Evolutionary conservation across 2,113 vertebrate species (phyloP), one percentile per base, ranked within the genome.

Genomic region (Neotragus pygmaeus): DNA sequence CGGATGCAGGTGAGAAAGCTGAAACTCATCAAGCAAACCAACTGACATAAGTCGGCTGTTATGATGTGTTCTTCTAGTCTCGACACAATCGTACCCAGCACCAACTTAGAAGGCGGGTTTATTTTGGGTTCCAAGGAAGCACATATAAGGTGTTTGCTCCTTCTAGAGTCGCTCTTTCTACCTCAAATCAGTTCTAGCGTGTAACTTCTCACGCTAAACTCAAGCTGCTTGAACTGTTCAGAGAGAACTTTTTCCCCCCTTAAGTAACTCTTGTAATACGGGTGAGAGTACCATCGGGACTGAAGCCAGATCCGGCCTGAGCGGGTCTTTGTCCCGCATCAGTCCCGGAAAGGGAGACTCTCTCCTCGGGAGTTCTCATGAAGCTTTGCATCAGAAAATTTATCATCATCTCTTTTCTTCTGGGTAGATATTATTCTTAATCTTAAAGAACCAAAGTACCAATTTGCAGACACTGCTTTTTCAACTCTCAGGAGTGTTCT

Each of bases 401-500:
- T 30, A 82, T 23, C 45, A 6, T 58, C 39, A 83, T 81, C 21
- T 60, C 49, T 82, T 95, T 78, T 43, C 47, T 95, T 90, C 86
- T 89, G 51, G 80, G 85, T 91, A 87, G 88, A 87, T 85, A 87
- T 94, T 83, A 93, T 91, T 95, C 86, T 93, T 97, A 96, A 97
- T 97, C 92, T 95, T 90, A 87, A 91, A 95, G 95, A 97, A 94
- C 82, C 39, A 64, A 95, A 60, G 85, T 66, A 91, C 73, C 83
- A 86, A 87, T 97, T 91, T 96, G 93, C 88, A 97, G 89, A 95
- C 73, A 6, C n/a, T 27, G 49, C 97, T 98, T 49, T 96, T 83
- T 96, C 84, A 94, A 96, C 95, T 96, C 98, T 95, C 93, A 90
- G 95, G 97, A 98, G 95, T 90, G 91, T 96, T 95, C 93, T 93